Conservation (phyloP, 2,797 vertebrate species). For the Microchirus variegatus region DNA sequence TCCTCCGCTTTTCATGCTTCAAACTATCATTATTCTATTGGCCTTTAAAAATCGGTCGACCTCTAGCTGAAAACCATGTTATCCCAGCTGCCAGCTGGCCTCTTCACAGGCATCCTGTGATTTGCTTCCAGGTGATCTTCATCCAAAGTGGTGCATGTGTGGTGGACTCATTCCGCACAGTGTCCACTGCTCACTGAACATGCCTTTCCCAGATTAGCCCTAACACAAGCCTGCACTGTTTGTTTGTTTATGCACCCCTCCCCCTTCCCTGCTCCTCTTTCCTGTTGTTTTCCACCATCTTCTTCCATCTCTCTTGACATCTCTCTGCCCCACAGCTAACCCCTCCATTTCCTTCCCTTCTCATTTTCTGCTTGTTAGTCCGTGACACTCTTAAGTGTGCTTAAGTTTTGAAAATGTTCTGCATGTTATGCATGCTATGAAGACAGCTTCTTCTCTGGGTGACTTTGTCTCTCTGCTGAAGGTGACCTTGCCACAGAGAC, state of each 20-base stretch:
- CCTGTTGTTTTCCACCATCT: conserved; percentile 31
- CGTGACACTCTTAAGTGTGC: neutral
- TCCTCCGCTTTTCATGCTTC: too few relatives aligned
- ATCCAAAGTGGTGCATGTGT: conserved; percentile 7
- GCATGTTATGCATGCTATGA: neutral
- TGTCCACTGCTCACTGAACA: neutral
- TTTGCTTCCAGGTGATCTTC: conserved; percentile 49
- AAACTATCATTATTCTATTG: too few relatives aligned
- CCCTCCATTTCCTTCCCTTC: conserved; percentile 14
- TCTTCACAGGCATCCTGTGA: conserved; percentile 34
- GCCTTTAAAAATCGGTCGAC: too few relatives aligned
- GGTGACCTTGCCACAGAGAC: conserved; percentile 77
- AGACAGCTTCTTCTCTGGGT: conserved; percentile 16
- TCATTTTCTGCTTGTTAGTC: conserved; percentile 24
- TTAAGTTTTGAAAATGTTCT: neutral
- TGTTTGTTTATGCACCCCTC: conserved; percentile 29
- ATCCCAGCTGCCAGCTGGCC: conserved; percentile 53
- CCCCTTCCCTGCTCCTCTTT: conserved; percentile 14
- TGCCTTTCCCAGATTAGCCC: conserved; percentile 12
- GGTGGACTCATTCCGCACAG: conserved; percentile 5
- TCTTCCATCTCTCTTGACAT: conserved; percentile 32
- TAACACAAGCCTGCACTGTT: conserved; percentile 21
- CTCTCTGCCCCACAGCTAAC: conserved; percentile 19
- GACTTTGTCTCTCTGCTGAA: conserved; percentile 45
- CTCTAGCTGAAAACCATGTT: too few relatives aligned